Conservation (phyloP, 2,113 vertebrate genomes). For the Hemiscyllium ocellatum region DNA sequence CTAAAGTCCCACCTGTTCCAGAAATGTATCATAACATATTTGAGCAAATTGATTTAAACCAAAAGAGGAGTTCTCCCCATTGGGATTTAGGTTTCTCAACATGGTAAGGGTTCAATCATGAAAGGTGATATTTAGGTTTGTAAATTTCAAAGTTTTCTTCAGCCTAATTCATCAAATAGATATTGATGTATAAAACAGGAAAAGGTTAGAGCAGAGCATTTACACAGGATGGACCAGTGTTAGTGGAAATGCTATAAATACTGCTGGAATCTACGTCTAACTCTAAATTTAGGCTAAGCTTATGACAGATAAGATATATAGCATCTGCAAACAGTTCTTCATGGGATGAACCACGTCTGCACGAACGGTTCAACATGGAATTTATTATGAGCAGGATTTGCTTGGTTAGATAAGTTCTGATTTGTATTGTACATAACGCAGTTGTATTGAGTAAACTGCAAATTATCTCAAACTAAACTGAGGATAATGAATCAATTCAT, state of each 20-base stretch:
- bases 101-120: no score
- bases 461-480: background rate
- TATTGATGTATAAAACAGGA: background rate
- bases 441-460: background rate
- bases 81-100: no score
- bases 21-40: no score
- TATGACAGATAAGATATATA: background rate
- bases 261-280: background rate
- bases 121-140: background rate
- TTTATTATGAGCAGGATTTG: background rate
- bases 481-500: background rate
- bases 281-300: background rate
- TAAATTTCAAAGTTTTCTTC: background rate
- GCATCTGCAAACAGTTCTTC: background rate
- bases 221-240: no score
- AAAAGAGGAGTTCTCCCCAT: no score
- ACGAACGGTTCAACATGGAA: background rate
- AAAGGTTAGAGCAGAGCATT: background rate
- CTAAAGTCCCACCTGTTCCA: no score
- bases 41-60: no score
- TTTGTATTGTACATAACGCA: background rate
- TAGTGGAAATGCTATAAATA: no score
- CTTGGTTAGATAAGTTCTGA: background rate
- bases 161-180: no score
- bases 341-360: background rate